Conservation (phyloP, 1,140 invertebrate species). For the Diprion similis region DNA sequence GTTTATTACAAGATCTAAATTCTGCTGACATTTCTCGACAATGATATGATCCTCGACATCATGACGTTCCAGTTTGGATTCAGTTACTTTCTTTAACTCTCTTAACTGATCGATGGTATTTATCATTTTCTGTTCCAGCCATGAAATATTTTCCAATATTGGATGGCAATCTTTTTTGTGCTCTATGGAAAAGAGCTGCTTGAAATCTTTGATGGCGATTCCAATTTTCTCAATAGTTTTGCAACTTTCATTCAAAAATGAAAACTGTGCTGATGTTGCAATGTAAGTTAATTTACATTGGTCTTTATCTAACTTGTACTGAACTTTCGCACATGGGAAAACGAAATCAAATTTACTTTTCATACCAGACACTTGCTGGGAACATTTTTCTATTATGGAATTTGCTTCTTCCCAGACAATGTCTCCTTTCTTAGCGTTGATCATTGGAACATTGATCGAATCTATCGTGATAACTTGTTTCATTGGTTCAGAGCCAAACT, state of each 20-base stretch:
- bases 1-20: slow-evolving; percentile 66
- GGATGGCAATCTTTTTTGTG: slow-evolving; percentile 47
- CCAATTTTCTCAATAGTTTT: slow-evolving; percentile 50
- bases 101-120: slow-evolving; percentile 31
- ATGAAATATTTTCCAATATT: slow-evolving; percentile 41
- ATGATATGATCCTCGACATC: slow-evolving; percentile 33
- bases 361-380: slow-evolving; percentile 40
- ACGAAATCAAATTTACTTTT: slow-evolving; percentile 56
- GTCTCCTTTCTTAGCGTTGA: slow-evolving; percentile 62
- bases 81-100: slow-evolving; percentile 21
- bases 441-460: slow-evolving; percentile 52
- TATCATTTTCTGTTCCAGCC: slow-evolving; percentile 36
- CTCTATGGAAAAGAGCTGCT: slow-evolving; percentile 49
- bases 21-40: slow-evolving; percentile 45
- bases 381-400: slow-evolving; percentile 49
- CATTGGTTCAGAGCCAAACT: slow-evolving; percentile 51
- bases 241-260: slow-evolving; percentile 40
- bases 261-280: slow-evolving; percentile 52
- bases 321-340: slow-evolving; percentile 51
- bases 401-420: slow-evolving; percentile 59
- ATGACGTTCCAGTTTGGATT: slow-evolving; percentile 21
- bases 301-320: slow-evolving; percentile 39
- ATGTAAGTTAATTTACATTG: slow-evolving; percentile 40
- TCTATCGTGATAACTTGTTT: slow-evolving; percentile 35
- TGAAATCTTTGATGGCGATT: slow-evolving; percentile 43